Percentiles rank a stretch among this genome's conserved stretches.
Conservation (phyloP, 2,888 invertebrate genomes). For the Morpho deidamia region DNA sequence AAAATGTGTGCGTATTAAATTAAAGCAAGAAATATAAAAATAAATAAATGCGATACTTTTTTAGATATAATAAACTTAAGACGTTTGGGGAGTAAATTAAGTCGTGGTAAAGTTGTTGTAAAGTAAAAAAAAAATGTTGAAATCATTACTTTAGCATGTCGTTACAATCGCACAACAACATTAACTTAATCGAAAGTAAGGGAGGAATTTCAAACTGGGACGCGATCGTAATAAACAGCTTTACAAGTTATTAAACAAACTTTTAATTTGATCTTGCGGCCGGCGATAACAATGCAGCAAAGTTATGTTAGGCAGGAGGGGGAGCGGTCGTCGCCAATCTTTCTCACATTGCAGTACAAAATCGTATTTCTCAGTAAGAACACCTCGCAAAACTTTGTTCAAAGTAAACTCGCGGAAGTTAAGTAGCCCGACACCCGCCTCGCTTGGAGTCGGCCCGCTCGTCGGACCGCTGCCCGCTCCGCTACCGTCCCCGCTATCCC, state of each 20-base stretch:
- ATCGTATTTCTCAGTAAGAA: slow-evolving; percentile 73
- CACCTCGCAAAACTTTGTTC: slow-evolving; percentile 72
- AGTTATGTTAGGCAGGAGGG: slow-evolving; percentile 52
- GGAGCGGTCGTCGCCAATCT: slow-evolving; percentile 59
- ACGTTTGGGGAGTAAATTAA: too few relatives aligned
- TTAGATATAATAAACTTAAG: too few relatives aligned
- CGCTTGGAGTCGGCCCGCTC: slow-evolving; percentile 38
- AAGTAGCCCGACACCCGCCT: slow-evolving; percentile 43
- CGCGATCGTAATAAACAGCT: slow-evolving; percentile 38
- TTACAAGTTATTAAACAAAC: slow-evolving; percentile 59
- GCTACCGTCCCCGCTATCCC: slow-evolving; percentile 28
- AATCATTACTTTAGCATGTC: too few relatives aligned
- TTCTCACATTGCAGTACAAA: slow-evolving; percentile 68
- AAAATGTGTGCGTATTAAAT: too few relatives aligned
- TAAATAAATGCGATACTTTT: too few relatives aligned
- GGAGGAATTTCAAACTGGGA: slow-evolving; percentile 41
- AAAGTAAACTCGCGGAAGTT: slow-evolving; percentile 67
- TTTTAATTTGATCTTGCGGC: slow-evolving; percentile 63
- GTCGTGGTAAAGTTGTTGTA: too few relatives aligned
- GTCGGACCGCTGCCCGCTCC: slow-evolving; percentile 37
- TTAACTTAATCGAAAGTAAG: slow-evolving; percentile 6
- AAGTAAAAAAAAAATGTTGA: too few relatives aligned
- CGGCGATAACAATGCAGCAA: slow-evolving; percentile 66
- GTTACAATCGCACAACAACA: too few relatives aligned
- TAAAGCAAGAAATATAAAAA: too few relatives aligned